Evolutionary conservation across 2,888 invertebrate genomes (phyloP).

Genomic region (Orthonevra nobilis): DNA sequence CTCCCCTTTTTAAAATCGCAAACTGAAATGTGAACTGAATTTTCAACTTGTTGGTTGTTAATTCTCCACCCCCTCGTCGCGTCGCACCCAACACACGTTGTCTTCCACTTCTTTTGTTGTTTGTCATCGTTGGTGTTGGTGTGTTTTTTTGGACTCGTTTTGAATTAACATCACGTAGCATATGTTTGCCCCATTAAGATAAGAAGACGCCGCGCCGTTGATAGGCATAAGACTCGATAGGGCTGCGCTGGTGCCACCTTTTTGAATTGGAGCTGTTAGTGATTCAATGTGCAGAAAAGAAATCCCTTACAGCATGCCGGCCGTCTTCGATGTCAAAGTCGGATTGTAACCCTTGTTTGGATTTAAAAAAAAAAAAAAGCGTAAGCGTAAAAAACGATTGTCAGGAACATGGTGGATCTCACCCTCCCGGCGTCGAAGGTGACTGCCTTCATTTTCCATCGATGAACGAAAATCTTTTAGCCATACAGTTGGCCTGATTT

Average conservation of each 20-base stretch:
- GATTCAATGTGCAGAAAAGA: constrained; percentile 35
- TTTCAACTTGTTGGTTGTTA: constrained; percentile 70
- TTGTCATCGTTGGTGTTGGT: no score
- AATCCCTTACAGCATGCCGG: constrained; percentile 18
- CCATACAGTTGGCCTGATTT: constrained; percentile 6
- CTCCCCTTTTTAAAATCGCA: constrained; percentile 21
- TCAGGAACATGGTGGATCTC: constrained; percentile 36
- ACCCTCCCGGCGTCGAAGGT: neutral
- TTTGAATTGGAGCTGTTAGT: constrained; percentile 49
- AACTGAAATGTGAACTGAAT: constrained; percentile 69
- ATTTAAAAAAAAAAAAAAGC: no score
- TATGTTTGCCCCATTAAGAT: constrained; percentile 70
- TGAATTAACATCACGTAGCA: constrained; percentile 70
- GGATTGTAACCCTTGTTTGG: constrained; percentile 59
- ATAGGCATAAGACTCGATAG: constrained; percentile 42
- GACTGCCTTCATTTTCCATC: no score
- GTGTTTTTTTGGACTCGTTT: constrained; percentile 44
- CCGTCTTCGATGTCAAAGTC: constrained; percentile 49
- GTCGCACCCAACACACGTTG: constrained; percentile 9
- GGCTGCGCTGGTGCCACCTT: constrained; percentile 38
- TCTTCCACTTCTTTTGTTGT: neutral
- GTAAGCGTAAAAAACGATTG: constrained; percentile 67
- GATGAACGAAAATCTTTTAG: constrained; percentile 1
- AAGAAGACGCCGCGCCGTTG: constrained; percentile 51
- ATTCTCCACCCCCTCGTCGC: constrained; percentile 9